phyloP scores from a whole-genome alignment of 2,888 invertebrate genomes.

The Steinernema scapterisci region DNA sequence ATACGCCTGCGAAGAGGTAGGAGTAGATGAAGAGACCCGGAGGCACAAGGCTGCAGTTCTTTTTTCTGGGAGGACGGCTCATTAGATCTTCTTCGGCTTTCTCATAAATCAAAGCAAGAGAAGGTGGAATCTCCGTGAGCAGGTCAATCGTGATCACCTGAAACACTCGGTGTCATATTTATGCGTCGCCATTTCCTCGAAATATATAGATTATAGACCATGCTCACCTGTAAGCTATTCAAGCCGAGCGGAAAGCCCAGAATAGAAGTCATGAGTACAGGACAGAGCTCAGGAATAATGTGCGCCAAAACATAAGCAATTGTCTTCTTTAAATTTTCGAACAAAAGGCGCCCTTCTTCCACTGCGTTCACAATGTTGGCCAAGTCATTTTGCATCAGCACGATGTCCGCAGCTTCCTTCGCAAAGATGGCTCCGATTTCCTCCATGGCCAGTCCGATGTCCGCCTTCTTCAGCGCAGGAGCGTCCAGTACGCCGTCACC shows the following conservation, averaged over 20 bases:
- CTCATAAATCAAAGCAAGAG: slow-evolving; percentile 48
- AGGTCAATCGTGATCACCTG: slow-evolving; percentile 45
- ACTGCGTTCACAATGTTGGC: slow-evolving; percentile 40
- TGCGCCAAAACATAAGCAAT: slow-evolving; percentile 54
- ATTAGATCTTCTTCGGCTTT: slow-evolving; percentile 47
- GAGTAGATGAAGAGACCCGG: slow-evolving; percentile 43
- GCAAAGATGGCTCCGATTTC: slow-evolving; percentile 48
- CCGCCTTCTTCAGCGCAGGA: slow-evolving; percentile 45
- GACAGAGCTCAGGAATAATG: slow-evolving; percentile 51
- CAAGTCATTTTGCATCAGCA: slow-evolving; percentile 40
- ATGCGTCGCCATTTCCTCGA: neutral
- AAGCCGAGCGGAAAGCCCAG: slow-evolving; percentile 52
- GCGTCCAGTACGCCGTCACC: slow-evolving; percentile 53
- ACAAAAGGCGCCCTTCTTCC: slow-evolving; percentile 45
- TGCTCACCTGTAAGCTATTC: slow-evolving; percentile 46
- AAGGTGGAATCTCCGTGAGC: slow-evolving; percentile 48
- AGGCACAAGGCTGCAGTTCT: slow-evolving; percentile 41
- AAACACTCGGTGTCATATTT: no score
- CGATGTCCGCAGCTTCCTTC: slow-evolving; percentile 52
- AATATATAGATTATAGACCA: neutral
- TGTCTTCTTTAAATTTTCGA: slow-evolving; percentile 51
- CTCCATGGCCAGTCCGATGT: slow-evolving; percentile 51
- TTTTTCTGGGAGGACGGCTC: slow-evolving; percentile 39
- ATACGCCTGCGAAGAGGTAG: slow-evolving; percentile 44
- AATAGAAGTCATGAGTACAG: slow-evolving; percentile 48